A percentile compares a stretch with the other conserved stretches of the same genome.
phyloP scores from a whole-genome alignment of 2,113 vertebrate species.

The Ptyas mucosa region DNA sequence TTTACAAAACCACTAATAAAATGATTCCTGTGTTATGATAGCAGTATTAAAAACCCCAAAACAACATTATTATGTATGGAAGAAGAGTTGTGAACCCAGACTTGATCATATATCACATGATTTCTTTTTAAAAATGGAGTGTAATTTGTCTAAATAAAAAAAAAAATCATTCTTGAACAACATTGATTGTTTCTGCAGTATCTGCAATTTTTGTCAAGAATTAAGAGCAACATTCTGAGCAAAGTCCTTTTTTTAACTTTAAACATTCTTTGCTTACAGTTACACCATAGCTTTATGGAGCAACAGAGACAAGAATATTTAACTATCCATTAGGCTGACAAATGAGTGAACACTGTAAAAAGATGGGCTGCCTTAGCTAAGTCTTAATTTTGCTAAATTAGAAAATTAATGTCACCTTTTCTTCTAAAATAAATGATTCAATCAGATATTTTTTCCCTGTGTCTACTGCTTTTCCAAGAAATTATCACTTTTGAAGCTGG shows the following conservation, averaged over 20 bases:
- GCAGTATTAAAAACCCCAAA: not conserved
- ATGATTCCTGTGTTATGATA: not conserved
- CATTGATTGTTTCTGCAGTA: not conserved
- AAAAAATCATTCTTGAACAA: not conserved
- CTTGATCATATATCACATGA: not conserved
- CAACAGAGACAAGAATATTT: conserved; percentile 8
- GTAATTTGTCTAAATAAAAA: not conserved
- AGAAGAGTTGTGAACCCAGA: not conserved
- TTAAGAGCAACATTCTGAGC: not conserved
- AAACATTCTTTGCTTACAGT: not conserved
- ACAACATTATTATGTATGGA: not conserved
- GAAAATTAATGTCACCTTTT: conserved; percentile 6
- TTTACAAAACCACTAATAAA: not conserved
- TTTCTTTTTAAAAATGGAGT: not conserved
- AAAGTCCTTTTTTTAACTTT: not conserved
- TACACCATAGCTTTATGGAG: not conserved
- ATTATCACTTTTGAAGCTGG: conserved; percentile 18
- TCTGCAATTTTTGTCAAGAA: not conserved
- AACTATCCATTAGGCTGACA: conserved; percentile 21
- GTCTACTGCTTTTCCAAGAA: conserved; percentile 21
- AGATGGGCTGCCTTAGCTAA: not conserved
- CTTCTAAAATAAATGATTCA: not conserved
- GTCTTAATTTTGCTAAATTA: conserved; percentile 12
- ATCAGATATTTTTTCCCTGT: not conserved
- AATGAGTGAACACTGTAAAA: not conserved